These are phyloP conservation scores for Cheilosia impressa DNA, from an alignment of 2,888 invertebrate genomes.

Conservation along the genomic window DNA sequence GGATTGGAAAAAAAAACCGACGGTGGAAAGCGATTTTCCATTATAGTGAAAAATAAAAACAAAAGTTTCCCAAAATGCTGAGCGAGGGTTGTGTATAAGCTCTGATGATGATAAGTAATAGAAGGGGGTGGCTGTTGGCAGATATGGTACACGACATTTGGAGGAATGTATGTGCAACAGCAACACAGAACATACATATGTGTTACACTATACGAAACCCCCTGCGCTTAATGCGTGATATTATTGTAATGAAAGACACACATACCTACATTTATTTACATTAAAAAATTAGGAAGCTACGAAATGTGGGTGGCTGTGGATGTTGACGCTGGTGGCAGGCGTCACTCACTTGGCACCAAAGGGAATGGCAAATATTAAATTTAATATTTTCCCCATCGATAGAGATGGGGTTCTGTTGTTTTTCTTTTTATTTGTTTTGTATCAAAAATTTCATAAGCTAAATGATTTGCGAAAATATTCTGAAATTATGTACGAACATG, in stretches of 20 bases:
- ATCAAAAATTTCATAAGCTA: conserved; percentile 29
- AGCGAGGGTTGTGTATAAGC: conserved; percentile 37
- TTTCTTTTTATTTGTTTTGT: not conserved
- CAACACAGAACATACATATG: conserved; percentile 1
- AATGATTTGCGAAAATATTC: conserved; percentile 12
- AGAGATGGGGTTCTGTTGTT: not conserved
- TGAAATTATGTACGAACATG: conserved; percentile 49
- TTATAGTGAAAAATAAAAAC: conserved; percentile 75
- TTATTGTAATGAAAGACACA: conserved; percentile 67
- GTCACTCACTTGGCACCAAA: conserved; percentile 18
- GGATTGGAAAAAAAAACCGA: conserved; percentile 28
- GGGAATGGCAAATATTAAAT: conserved; percentile 40
- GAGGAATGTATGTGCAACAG: conserved; percentile 41
- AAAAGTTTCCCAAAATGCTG: conserved; percentile 67
- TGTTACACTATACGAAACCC: conserved; percentile 20
- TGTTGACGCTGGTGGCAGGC: not conserved
- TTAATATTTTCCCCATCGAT: conserved; percentile 51
- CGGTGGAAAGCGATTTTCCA: conserved; percentile 67
- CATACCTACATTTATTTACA: conserved; percentile 67
- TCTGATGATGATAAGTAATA: conserved; percentile 59
- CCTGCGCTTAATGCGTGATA: conserved; percentile 31
- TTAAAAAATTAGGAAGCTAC: conserved; percentile 73
- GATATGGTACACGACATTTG: conserved; percentile 52
- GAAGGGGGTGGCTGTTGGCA: conserved; percentile 16
- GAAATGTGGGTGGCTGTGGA: conserved; percentile 26